Conservation (phyloP, 2,797 vertebrate genomes). For the Acanthis flammea region DNA sequence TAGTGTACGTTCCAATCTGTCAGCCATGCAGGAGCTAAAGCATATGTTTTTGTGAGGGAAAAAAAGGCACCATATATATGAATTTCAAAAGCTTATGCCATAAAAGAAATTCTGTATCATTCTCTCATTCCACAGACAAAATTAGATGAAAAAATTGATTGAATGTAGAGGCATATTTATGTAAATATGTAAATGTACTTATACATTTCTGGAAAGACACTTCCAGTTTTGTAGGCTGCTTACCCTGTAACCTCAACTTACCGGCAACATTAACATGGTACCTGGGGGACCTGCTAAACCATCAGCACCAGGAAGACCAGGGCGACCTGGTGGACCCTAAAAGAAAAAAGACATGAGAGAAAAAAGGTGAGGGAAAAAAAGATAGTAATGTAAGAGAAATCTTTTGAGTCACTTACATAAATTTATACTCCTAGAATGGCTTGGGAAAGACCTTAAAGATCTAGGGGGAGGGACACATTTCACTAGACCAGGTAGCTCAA, state of each 20-base stretch:
- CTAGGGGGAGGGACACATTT: background rate
- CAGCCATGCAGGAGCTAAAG: background rate
- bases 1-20: background rate
- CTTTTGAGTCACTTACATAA: background rate
- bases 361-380: background rate
- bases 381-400: background rate
- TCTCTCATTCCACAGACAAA: background rate
- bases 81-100: background rate
- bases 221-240: background rate
- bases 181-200: background rate
- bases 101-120: background rate
- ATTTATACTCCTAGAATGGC: background rate
- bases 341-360: background rate
- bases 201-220: background rate
- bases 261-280: constrained; percentile 97
- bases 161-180: too few species aligned
- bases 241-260: constrained; percentile 68
- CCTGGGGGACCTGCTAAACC: constrained; percentile 95
- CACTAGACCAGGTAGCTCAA: background rate
- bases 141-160: background rate
- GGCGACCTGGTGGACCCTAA: constrained; percentile 90
- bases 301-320: constrained; percentile 93
- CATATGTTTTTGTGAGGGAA: background rate
- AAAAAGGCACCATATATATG: background rate
- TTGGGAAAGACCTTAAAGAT: background rate